phyloP scores from a whole-genome alignment of 1,140 invertebrate species.

The Charaxes varanes region DNA sequence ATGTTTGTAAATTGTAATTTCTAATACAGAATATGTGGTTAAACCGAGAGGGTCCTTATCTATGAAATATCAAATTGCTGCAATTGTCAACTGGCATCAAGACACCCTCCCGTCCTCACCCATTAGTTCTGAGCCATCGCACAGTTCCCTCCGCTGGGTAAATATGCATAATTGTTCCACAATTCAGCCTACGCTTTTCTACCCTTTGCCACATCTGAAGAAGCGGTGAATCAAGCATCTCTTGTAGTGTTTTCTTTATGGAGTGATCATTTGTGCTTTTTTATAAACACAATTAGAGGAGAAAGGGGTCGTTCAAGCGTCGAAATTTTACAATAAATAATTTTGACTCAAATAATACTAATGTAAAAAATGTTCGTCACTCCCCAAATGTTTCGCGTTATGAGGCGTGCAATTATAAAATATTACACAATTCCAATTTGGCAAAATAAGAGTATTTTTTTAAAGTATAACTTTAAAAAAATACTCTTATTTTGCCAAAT shows the following conservation, averaged over 20 bases:
- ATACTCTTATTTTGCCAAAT: too few relatives aligned
- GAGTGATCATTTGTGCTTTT: conserved; percentile 21
- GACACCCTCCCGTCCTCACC: conserved; percentile 30
- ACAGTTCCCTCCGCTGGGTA: conserved; percentile 31
- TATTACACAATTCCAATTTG: too few relatives aligned
- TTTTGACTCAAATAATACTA: too few relatives aligned
- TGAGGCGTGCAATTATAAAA: too few relatives aligned
- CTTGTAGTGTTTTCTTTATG: conserved; percentile 17
- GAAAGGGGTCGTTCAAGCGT: too few relatives aligned
- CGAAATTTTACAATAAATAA: too few relatives aligned
- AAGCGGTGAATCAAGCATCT: neutral
- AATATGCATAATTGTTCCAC: conserved; percentile 53
- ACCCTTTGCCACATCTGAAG: conserved; percentile 17
- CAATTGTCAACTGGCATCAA: conserved; percentile 25
- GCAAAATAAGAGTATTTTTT: too few relatives aligned
- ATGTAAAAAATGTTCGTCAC: too few relatives aligned
- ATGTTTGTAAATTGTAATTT: conserved; percentile 1
- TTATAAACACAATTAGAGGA: conserved; percentile 11
- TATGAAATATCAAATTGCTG: conserved; percentile 13
- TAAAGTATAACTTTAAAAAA: too few relatives aligned
- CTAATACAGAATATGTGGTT: neutral
- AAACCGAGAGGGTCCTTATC: conserved; percentile 10
- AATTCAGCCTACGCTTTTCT: conserved; percentile 20
- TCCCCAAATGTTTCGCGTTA: too few relatives aligned
- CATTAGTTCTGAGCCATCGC: conserved; percentile 39